A percentile compares a stretch with the other conserved stretches of the same genome.
phyloP scores from a whole-genome alignment of 2,797 vertebrate species.

The Pangasius krempfi region DNA sequence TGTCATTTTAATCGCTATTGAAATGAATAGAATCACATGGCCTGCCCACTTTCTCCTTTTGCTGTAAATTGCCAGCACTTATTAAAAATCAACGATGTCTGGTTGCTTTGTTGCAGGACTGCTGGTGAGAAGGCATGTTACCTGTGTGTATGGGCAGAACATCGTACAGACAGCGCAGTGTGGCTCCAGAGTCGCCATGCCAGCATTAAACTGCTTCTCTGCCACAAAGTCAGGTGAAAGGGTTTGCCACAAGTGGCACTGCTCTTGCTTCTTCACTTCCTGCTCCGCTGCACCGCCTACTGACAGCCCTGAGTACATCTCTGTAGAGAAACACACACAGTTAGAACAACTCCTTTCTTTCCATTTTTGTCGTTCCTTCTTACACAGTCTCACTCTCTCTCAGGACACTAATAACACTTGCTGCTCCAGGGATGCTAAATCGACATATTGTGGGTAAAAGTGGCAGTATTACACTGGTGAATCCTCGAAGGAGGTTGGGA shows the following conservation, averaged over 20 bases:
- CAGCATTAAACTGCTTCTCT: conserved; percentile 88
- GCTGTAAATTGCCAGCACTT: not conserved
- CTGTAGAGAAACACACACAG: conserved; percentile 63
- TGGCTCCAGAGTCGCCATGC: conserved; percentile 84
- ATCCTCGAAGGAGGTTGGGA: not conserved
- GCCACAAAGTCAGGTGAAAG: conserved; percentile 83
- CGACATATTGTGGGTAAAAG: not conserved
- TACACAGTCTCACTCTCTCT: not conserved
- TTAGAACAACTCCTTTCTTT: not conserved
- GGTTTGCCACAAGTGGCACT: conserved; percentile 88
- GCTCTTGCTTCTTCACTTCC: conserved; percentile 80
- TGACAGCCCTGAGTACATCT: conserved; percentile 78
- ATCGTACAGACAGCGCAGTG: conserved; percentile 92
- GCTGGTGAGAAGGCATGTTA: conserved; percentile 61
- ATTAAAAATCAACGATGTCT: not conserved
- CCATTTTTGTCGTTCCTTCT: not conserved
- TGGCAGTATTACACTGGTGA: not conserved
- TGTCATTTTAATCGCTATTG: not conserved
- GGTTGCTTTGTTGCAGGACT: not conserved
- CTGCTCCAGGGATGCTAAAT: not conserved
- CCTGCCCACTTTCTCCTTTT: not conserved
- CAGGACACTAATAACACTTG: not conserved
- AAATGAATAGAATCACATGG: not conserved
- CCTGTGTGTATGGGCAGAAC: conserved; percentile 91
- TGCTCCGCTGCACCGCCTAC: conserved; percentile 80